These are phyloP conservation scores for Bradypus variegatus DNA, from an alignment of 2,797 vertebrate genomes.

Conservation along the genomic window DNA sequence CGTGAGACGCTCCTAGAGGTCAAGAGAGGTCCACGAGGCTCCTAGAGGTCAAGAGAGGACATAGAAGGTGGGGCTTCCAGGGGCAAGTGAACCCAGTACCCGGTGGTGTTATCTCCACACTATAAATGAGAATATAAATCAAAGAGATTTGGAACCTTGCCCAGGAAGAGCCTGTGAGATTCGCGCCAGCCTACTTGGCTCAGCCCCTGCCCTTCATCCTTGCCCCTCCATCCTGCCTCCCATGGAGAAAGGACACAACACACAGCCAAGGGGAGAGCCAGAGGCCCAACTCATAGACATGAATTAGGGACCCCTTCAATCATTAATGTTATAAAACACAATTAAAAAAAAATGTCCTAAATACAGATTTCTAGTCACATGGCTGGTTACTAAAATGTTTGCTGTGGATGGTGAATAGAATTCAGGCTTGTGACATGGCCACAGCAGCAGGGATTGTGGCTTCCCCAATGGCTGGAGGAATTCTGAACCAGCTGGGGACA, in stretches of 20 bases:
- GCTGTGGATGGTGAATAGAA: background rate
- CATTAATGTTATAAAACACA: background rate
- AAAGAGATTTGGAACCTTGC: background rate
- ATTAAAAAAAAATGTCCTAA: background rate
- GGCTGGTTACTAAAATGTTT: background rate
- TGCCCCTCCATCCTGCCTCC: background rate
- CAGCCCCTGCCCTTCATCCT: too few species aligned
- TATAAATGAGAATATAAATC: background rate
- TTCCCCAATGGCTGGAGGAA: background rate
- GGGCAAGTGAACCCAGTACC: background rate
- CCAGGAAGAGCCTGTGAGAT: background rate
- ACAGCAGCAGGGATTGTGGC: background rate
- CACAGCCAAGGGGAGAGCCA: background rate
- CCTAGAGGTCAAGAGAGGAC: background rate
- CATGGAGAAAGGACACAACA: background rate
- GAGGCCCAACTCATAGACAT: background rate
- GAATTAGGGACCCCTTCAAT: background rate
- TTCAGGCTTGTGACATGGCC: background rate
- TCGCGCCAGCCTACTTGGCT: background rate
- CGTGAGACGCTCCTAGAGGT: background rate
- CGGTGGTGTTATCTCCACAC: background rate
- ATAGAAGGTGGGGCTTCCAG: background rate
- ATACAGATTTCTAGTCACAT: background rate
- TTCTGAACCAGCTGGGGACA: background rate
- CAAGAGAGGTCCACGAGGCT: background rate